Conservation (phyloP, 1,140 invertebrate species). For the Drosophila gunungcola region DNA sequence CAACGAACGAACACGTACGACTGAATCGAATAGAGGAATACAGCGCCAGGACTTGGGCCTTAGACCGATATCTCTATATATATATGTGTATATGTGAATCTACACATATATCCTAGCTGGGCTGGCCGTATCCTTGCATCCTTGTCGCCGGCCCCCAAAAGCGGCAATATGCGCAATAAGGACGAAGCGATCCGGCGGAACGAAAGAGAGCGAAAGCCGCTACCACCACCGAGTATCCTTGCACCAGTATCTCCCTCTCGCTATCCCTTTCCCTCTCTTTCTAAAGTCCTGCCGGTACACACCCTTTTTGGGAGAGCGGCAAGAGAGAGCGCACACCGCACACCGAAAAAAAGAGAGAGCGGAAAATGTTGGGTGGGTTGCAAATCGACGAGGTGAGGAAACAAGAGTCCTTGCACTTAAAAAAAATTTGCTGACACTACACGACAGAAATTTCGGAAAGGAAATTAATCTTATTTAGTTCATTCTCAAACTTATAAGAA, state of each 20-base stretch:
- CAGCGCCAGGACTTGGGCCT: slow-evolving; percentile 38
- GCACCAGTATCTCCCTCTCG: slow-evolving; percentile 9
- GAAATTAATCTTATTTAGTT: too few relatives aligned
- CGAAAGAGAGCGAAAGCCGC: slow-evolving; percentile 10
- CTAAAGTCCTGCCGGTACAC: slow-evolving; percentile 50
- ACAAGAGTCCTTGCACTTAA: slow-evolving; percentile 5
- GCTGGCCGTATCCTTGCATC: slow-evolving; percentile 39
- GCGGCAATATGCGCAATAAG: slow-evolving; percentile 13
- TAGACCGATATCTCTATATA: not conserved
- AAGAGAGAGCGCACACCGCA: slow-evolving; percentile 4
- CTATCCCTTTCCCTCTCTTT: not conserved
- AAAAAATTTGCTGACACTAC: not conserved
- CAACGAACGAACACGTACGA: slow-evolving; percentile 85
- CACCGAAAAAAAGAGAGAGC: not conserved
- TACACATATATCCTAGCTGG: slow-evolving; percentile 9
- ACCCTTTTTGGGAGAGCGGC: slow-evolving; percentile 55
- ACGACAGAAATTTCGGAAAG: not conserved
- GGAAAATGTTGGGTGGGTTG: slow-evolving; percentile 1
- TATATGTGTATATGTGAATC: not conserved
- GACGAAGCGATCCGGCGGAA: slow-evolving; percentile 19
- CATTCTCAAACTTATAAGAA: too few relatives aligned
- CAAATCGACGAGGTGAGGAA: not conserved
- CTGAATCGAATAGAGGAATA: slow-evolving; percentile 53
- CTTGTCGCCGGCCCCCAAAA: slow-evolving; percentile 39
- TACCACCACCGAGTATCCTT: slow-evolving; percentile 29